Base-by-base conservation (phyloP, 1,140 invertebrate species). In the Epicauta chinensis region DNA sequence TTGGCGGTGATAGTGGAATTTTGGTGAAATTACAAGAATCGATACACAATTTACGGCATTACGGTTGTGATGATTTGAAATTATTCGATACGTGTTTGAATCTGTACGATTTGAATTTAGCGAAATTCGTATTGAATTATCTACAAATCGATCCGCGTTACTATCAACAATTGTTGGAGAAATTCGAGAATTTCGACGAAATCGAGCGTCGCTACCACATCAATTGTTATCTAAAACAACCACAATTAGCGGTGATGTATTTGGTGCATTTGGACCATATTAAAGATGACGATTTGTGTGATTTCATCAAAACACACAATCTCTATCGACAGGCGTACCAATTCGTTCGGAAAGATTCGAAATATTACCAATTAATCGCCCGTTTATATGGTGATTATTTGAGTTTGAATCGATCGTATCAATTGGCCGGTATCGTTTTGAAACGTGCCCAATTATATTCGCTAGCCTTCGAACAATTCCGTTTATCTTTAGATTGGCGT, bases 101-200 rank as follows among this genome's bases (percentile, higher is more conserved):
- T n/a, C 45, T 63, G 3, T 63, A 51, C 30, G 38, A 61, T 43
- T 40, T 63, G 29, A 49, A 58, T 39, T 60, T 63, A 16, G 34
- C 60, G 7, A 46, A 16, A 9, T 54, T 61, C 34, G 34, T 63
- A 4, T 53, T 56, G n/a, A 49, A 14, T 13, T 45, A 35, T 29
- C 55, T 51, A 42, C 40, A 46, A 9, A 36, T 59, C 31, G 61
- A 63, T 52, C 61, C 61, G 6, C 53, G 43, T 13, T 17, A 56
- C 15, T 63, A 56, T 49, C 50, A 54, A 34, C 59, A 53, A 12
- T 51, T 59, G 30, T n/a, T 63, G 17, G 47, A 37, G 14, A 16
- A 49, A 29, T 31, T 61, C 2, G 32, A 43, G 41, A 39, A 47
- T 13, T 10, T 61, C n/a, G 13, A 34, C n/a, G 29, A 39, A 3